phyloP scores from a whole-genome alignment of 1,140 invertebrate species.

The Drosophila malerkotliana region DNA sequence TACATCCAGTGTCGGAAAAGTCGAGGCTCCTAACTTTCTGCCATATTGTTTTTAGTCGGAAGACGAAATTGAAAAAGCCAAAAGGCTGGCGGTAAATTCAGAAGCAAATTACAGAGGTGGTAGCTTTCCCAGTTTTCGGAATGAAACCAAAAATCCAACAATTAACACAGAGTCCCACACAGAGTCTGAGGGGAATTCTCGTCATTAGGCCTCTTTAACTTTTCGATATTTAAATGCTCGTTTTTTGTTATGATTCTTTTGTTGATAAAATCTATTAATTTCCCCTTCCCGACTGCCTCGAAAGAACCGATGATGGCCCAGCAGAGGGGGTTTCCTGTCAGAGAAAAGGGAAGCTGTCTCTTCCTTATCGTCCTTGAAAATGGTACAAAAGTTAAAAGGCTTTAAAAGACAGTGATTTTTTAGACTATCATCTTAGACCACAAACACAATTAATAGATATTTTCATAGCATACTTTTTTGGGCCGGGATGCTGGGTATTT shows the following conservation, averaged over 20 bases:
- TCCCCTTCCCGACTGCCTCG: not conserved
- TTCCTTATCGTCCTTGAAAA: not conserved
- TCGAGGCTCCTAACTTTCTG: constrained; percentile 61
- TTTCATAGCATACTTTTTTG: not conserved
- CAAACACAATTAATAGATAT: not conserved
- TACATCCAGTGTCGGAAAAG: constrained; percentile 39
- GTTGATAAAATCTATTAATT: not conserved
- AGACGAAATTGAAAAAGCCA: constrained; percentile 37
- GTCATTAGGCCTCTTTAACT: not conserved
- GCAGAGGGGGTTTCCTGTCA: not conserved
- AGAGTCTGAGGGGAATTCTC: not conserved
- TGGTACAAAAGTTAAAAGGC: no score
- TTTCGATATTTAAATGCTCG: not conserved
- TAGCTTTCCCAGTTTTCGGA: not conserved
- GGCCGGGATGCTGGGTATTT: not conserved
- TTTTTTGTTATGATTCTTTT: not conserved
- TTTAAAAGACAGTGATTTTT: no score
- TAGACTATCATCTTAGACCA: not conserved
- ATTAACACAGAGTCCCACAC: not conserved
- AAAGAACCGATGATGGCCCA: not conserved
- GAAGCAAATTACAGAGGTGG: not conserved
- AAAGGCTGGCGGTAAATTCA: not conserved
- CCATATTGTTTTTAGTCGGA: constrained; percentile 46
- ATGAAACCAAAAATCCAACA: not conserved
- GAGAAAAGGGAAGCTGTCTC: not conserved